Base-by-base conservation (phyloP, 2,888 invertebrate genomes). In the Stratiomys singularior region DNA sequence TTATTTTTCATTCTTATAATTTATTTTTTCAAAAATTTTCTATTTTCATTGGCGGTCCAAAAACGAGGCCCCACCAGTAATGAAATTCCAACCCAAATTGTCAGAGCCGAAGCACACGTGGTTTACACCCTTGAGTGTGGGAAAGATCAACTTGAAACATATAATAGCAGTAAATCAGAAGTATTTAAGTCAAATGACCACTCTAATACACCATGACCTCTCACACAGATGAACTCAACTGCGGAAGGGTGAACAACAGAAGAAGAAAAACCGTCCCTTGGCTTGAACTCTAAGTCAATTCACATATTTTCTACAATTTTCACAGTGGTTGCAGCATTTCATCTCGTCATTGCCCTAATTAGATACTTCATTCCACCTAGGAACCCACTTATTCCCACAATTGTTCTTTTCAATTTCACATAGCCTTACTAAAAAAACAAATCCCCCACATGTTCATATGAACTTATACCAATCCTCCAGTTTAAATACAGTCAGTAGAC, bases 291-390 rank as follows among this genome's bases (percentile, higher is more conserved):
- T 47, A 30, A 69, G 23, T 69, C n/a, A 64, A 64, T 64, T 64
- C 30, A 30, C 60, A 18, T 18, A 64, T 69, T 46, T 69, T 1
- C 69, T 69, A 47, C 47, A 69, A 64, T 28, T 11, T 47, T 27
- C 46, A 69, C 27, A 9, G 47, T 52, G 47, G 21, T 46, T 1
- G 18, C 15, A 9, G 25, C 47, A 69, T 47, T 47, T 47, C 15
- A 69, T 46, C 69, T 69, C 25, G 46, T 69, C 69, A 27, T 46
- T 47, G n/a, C 15, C 5, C n/a, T n/a, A 23, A 69, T 69, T 69
- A 69, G 46, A 69, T 69, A 69, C 27, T 64, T 64, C 64, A 28
- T 64, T 28, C 28, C 28, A 18, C 60, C 30, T n/a, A 64, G 5
- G 1, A 64, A 30, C 58, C n/a, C 66, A 2, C 18, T 23, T 3